A percentile compares a stretch with the other conserved stretches of the same genome.
Evolutionary conservation across 2,797 vertebrate species (phyloP).

Genomic region (Microctenopoma lineatum): DNA sequence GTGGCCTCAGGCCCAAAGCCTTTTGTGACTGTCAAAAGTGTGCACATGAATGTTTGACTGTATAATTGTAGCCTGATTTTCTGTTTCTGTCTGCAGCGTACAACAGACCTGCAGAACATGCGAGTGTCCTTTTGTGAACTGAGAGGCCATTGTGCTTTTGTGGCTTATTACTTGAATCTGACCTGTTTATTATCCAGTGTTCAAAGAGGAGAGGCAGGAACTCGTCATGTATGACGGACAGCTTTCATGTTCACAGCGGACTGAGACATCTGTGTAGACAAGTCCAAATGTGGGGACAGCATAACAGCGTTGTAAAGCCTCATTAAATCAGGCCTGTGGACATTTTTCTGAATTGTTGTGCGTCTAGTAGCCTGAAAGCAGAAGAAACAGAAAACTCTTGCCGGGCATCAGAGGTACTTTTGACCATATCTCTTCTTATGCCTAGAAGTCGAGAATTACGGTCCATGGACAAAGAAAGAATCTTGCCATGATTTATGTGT

Average conservation of each 20-base stretch:
- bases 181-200: slow-evolving; percentile 64
- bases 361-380: neutral
- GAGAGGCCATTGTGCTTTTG: slow-evolving; percentile 43
- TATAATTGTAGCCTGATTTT: slow-evolving; percentile 63
- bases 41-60: slow-evolving; percentile 69
- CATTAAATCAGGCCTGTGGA: neutral
- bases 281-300: neutral
- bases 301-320: slow-evolving; percentile 6
- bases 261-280: slow-evolving; percentile 44
- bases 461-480: neutral
- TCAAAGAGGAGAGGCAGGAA: slow-evolving; percentile 50
- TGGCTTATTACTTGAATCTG: slow-evolving; percentile 55
- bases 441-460: no score
- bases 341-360: neutral
- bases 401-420: no score
- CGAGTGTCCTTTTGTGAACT: slow-evolving; percentile 21
- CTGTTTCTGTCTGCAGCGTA: slow-evolving; percentile 46
- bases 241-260: slow-evolving; percentile 60
- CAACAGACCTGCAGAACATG: slow-evolving; percentile 24
- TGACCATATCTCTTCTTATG: no score
- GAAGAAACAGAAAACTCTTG: no score
- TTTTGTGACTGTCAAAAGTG: slow-evolving; percentile 70
- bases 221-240: slow-evolving; percentile 62
- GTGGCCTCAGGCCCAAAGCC: slow-evolving; percentile 54
- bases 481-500: neutral